phyloP scores from a whole-genome alignment of 1,140 invertebrate species.

The Ceratina australensis region DNA sequence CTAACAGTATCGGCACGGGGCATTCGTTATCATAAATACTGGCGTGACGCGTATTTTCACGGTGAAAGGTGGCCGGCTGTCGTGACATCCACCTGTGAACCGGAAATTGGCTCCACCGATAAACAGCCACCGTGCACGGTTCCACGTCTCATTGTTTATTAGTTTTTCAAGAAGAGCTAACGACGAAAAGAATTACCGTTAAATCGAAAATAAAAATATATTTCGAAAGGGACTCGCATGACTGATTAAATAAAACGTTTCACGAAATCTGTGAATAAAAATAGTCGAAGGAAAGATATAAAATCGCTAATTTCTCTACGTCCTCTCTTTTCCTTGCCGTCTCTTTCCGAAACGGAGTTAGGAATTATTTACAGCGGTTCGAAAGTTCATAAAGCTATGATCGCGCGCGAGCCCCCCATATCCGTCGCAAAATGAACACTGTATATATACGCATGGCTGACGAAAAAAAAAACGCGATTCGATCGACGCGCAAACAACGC shows the following conservation, averaged over 20 bases:
- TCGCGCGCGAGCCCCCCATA: constrained; percentile 24
- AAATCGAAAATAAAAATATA: no score
- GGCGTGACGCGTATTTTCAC: constrained; percentile 22
- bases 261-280: no score
- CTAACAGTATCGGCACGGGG: neutral
- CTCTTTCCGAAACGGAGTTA: neutral
- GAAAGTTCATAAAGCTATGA: neutral
- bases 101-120: constrained; percentile 59
- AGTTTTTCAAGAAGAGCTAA: constrained; percentile 27
- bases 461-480: constrained; percentile 42
- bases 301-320: neutral
- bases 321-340: neutral
- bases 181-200: neutral
- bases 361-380: constrained; percentile 35
- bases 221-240: no score
- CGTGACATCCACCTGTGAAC: constrained; percentile 40
- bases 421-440: constrained; percentile 44
- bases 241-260: no score
- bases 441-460: constrained; percentile 17
- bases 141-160: constrained; percentile 7
- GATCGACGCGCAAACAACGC: constrained; percentile 48
- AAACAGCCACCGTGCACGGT: constrained; percentile 39
- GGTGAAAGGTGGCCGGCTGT: constrained; percentile 23
- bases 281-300: neutral
- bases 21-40: constrained; percentile 42